A percentile compares a stretch with the other conserved stretches of the same genome.
phyloP scores from a whole-genome alignment of 2,113 vertebrate genomes.

The Psephotus haematonotus region DNA sequence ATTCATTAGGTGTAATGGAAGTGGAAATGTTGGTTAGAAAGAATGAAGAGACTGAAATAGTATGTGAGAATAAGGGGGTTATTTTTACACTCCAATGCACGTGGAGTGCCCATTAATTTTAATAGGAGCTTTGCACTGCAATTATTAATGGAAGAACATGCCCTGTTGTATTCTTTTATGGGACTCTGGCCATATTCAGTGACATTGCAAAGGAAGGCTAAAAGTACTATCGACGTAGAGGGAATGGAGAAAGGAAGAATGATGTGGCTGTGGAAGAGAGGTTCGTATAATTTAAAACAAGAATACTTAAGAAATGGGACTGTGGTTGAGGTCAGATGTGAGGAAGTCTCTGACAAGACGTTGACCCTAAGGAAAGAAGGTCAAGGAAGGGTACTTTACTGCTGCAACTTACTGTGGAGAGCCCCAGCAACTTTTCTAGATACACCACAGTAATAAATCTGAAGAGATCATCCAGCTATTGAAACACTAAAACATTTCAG shows the following conservation, averaged over 20 bases:
- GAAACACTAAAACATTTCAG: background rate
- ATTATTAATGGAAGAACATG: slow-evolving; percentile 49
- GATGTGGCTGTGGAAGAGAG: background rate
- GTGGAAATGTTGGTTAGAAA: slow-evolving; percentile 51
- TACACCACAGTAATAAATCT: background rate
- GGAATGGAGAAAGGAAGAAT: background rate
- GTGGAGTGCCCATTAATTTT: slow-evolving; percentile 71
- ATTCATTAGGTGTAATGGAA: slow-evolving; percentile 66
- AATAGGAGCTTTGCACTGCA: slow-evolving; percentile 58
- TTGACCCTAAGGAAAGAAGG: background rate
- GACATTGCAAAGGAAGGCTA: slow-evolving; percentile 12
- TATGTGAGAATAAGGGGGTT: slow-evolving; percentile 54
- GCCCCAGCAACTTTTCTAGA: background rate
- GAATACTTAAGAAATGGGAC: background rate
- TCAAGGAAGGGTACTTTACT: background rate
- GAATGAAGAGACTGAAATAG: slow-evolving; percentile 49
- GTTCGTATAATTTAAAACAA: background rate
- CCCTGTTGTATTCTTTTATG: background rate
- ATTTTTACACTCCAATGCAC: slow-evolving; percentile 51
- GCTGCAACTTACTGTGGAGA: background rate
- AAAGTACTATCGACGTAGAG: background rate
- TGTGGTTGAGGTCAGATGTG: background rate
- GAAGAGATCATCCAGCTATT: background rate
- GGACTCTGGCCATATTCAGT: background rate
- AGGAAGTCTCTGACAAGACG: background rate